These are phyloP conservation scores for Myotis yumanensis DNA, from an alignment of 2,113 vertebrate species.

Conservation along the genomic window DNA sequence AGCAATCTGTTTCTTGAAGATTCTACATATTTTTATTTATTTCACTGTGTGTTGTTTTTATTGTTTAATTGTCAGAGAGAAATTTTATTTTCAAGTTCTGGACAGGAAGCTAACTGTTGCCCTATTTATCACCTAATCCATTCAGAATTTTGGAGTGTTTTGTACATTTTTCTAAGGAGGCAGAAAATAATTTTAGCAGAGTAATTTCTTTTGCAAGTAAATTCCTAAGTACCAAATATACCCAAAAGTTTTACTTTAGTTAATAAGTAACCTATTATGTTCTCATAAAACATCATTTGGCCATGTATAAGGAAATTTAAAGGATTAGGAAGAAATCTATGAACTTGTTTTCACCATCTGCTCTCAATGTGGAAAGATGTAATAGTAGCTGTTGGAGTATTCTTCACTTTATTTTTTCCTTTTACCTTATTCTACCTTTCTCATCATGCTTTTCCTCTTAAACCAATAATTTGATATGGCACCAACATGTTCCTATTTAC, in stretches of 20 bases:
- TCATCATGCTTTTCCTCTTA: not conserved
- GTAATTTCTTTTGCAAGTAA: slow-evolving; percentile 34
- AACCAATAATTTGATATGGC: not conserved
- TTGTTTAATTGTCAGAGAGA: not conserved
- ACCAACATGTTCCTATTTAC: not conserved
- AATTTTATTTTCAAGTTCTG: slow-evolving; percentile 30
- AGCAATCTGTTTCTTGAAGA: slow-evolving; percentile 21
- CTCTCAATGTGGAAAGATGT: not conserved
- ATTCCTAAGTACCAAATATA: not conserved
- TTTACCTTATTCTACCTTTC: not conserved
- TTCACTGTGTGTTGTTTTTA: not conserved
- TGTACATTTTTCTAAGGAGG: slow-evolving; percentile 14
- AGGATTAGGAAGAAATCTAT: not conserved
- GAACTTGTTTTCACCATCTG: not conserved
- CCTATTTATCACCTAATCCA: slow-evolving; percentile 11
- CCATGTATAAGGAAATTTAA: not conserved
- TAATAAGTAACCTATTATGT: not conserved
- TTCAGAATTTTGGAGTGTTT: slow-evolving; percentile 37
- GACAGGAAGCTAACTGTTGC: not conserved
- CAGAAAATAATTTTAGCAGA: slow-evolving; percentile 40
- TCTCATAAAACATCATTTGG: slow-evolving; percentile 35
- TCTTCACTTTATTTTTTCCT: not conserved
- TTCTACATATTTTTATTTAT: slow-evolving; percentile 22
- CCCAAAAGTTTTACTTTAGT: not conserved
- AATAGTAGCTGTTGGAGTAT: not conserved